Evolutionary conservation across 2,797 vertebrate species (phyloP), one percentile per base, ranked within the genome.

Genomic region (Ibycter americanus): DNA sequence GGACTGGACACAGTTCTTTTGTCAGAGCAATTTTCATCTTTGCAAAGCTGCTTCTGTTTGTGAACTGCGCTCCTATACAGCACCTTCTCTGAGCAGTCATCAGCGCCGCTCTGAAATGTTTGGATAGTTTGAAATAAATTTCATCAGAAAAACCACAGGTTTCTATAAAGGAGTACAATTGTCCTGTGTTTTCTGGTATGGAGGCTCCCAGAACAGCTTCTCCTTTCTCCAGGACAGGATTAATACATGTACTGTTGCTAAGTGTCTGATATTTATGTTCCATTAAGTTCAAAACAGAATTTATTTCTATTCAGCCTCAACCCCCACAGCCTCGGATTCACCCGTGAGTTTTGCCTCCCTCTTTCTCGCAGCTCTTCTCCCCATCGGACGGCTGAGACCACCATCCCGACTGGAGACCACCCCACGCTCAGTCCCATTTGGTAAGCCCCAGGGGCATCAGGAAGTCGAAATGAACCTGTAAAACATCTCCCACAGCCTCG

Each of bases 101-200:
- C 93, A 63, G 63, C 20, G 16, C 56, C 1, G 27, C 26, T 56
- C 23, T 0, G 74, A 95, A 91, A 96, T 91, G 89, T 96, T 95
- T 96, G 96, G 84, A 91, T 87, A 96, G 90, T 93, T 97, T 93
- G 95, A 97, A 96, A 96, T 93, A 94, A 93, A 97, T 91, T 96
- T 94, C 65, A 87, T 91, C 89, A 89, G 92, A 87, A 94, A 97
- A 97, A 95, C 76, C 88, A 89, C 89, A 97, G 58, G 90, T 95
- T 97, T 89, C 96, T 95, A 79, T 92, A 94, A 94, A 96, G 96
- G 92, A 94, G 87, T 81, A 93, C 76, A 95, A 96, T 87, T 97
- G 93, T 81, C 96, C 93, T 95, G 91, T 95, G 92, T 96, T 95
- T 96, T 86, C 91, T 91, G 72, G 56, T 52, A 74, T 49, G 82